phyloP scores from a whole-genome alignment of 2,797 vertebrate genomes.

The Ambastaia sidthimunki region DNA sequence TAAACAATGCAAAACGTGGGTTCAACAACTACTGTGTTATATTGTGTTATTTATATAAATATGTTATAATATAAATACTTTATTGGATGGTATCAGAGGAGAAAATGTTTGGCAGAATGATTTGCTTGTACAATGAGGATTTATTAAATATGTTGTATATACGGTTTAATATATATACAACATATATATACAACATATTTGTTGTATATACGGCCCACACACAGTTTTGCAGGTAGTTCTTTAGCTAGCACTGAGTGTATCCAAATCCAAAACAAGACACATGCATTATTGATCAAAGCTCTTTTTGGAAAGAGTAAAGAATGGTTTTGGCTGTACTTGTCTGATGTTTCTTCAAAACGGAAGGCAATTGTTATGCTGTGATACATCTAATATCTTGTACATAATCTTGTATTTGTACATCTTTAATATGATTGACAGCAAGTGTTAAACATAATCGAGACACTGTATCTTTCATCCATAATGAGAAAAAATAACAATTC shows the following conservation, averaged over 20 bases:
- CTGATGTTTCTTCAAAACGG: neutral
- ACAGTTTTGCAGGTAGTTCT: neutral
- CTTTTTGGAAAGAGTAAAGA: conserved; percentile 2
- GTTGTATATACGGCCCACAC: no score
- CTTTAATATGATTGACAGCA: conserved; percentile 23
- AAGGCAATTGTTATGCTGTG: neutral
- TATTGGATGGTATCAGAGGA: no score
- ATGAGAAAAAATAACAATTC: neutral
- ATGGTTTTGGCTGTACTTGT: conserved; percentile 5
- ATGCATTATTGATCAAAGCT: conserved; percentile 4
- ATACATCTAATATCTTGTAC: neutral
- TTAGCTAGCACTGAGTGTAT: neutral
- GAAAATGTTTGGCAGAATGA: no score
- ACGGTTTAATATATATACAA: no score
- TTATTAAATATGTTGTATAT: no score
- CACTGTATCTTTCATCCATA: neutral
- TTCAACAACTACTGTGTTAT: no score
- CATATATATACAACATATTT: no score
- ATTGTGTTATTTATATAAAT: no score
- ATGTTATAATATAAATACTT: no score
- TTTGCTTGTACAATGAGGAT: no score
- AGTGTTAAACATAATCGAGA: neutral
- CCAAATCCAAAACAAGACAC: neutral
- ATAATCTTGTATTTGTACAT: no score
- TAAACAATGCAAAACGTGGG: no score